A percentile compares a stretch with the other conserved stretches of the same genome.
Evolutionary conservation across 1,140 invertebrate species (phyloP).

Genomic region (Magallana angulata): DNA sequence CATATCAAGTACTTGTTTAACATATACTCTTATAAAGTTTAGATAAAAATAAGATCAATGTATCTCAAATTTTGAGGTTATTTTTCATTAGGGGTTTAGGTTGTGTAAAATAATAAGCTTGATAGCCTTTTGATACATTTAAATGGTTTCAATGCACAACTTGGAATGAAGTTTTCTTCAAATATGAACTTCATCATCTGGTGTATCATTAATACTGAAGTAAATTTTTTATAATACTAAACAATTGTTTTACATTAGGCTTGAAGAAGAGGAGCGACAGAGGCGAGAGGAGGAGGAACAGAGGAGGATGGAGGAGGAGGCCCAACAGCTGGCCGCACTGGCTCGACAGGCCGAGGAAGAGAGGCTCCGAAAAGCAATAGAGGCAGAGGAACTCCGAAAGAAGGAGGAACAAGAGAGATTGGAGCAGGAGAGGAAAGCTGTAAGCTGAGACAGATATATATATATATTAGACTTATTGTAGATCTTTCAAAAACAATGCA

Average conservation of each 20-base stretch:
- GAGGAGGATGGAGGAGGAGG: slow-evolving; percentile 70
- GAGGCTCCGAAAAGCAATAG: slow-evolving; percentile 73
- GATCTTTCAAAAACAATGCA: not conserved
- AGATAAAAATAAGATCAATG: too few species aligned
- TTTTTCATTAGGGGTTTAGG: too few species aligned
- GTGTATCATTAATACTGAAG: too few species aligned
- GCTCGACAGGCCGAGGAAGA: slow-evolving; percentile 73
- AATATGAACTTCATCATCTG: too few species aligned
- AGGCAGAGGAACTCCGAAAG: slow-evolving; percentile 73
- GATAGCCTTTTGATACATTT: too few species aligned
- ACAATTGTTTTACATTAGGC: slow-evolving; percentile 58
- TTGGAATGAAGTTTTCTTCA: too few species aligned
- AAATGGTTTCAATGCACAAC: too few species aligned
- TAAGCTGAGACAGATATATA: slow-evolving; percentile 43
- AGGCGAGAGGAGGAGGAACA: slow-evolving; percentile 75
- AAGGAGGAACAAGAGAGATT: slow-evolving; percentile 73
- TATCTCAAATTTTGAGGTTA: too few species aligned
- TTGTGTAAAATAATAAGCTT: too few species aligned
- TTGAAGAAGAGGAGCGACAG: slow-evolving; percentile 70
- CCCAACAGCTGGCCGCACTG: slow-evolving; percentile 69
- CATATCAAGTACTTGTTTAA: too few species aligned
- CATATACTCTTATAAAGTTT: too few species aligned
- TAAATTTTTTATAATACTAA: not conserved
- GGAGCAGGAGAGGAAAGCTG: slow-evolving; percentile 67
- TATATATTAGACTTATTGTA: not conserved